Evolutionary conservation across 92 coral and sea anemone species (phyloP).

Genomic region (Heteractis magnifica): DNA sequence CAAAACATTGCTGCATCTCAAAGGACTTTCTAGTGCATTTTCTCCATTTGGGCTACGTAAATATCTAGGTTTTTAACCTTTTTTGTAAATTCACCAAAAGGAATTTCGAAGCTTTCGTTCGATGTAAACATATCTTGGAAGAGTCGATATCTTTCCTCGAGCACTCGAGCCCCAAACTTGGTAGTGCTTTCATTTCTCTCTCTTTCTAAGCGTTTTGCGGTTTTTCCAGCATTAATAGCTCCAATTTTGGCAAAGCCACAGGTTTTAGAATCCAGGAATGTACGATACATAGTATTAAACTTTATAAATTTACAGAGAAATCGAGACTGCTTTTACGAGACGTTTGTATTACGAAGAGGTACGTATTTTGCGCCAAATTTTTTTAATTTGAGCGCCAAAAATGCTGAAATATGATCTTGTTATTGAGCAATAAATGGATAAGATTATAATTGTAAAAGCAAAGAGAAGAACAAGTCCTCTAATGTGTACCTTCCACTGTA

Average conservation of each 20-base stretch:
- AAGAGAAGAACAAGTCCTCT: too few species aligned
- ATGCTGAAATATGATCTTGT: not conserved
- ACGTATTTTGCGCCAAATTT: not conserved
- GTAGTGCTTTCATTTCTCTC: conserved; percentile 29
- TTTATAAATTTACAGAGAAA: not conserved
- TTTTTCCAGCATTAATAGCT: conserved; percentile 26
- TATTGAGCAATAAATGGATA: not conserved
- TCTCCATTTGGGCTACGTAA: conserved; percentile 35
- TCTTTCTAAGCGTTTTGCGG: conserved; percentile 18
- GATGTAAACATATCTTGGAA: conserved; percentile 29
- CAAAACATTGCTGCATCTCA: conserved; percentile 26
- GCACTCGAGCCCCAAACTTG: conserved; percentile 43
- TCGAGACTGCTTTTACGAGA: not conserved
- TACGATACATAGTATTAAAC: conserved; percentile 14
- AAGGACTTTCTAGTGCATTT: conserved; percentile 7
- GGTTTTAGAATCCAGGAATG: conserved; percentile 42
- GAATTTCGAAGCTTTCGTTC: not conserved
- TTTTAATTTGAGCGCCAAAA: not conserved
- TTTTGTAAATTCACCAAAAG: conserved; percentile 8
- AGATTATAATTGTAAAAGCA: not conserved
- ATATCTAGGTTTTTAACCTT: conserved; percentile 23
- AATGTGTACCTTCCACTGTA: too few species aligned
- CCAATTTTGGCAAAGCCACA: conserved; percentile 52
- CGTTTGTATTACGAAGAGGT: not conserved
- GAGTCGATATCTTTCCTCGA: conserved; percentile 9